phyloP scores from a whole-genome alignment of 2,113 vertebrate genomes.

The Orycteropus afer region DNA sequence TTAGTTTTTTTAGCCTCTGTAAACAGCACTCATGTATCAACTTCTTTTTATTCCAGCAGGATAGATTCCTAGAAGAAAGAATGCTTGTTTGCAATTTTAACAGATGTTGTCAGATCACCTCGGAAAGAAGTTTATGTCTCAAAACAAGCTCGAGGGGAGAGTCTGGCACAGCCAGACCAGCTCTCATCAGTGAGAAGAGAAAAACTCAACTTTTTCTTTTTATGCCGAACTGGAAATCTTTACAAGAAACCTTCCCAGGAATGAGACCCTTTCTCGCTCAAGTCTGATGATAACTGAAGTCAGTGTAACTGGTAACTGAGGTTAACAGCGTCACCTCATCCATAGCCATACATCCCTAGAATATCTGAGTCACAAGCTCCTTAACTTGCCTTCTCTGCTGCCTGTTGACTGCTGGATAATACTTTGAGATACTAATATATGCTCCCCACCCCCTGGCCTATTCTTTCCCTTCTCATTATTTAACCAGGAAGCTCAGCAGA shows the following conservation, averaged over 20 bases:
- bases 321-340: neutral
- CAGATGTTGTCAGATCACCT: neutral
- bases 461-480: neutral
- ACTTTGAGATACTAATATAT: neutral
- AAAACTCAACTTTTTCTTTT: neutral
- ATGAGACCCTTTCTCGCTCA: neutral
- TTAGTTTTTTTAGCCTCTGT: neutral
- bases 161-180: neutral
- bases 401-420: neutral
- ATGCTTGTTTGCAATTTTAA: neutral
- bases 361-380: neutral
- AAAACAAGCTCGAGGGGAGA: neutral
- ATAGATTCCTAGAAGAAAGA: neutral
- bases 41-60: neutral
- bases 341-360: neutral
- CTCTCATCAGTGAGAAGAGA: neutral
- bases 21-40: neutral
- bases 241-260: neutral
- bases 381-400: neutral
- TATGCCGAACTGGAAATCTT: neutral
- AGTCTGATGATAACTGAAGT: neutral
- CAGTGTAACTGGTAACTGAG: neutral
- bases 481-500: neutral
- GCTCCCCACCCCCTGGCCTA: neutral
- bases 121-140: neutral